phyloP scores from a whole-genome alignment of 2,113 vertebrate species.

The Proterorhinus semilunaris region DNA sequence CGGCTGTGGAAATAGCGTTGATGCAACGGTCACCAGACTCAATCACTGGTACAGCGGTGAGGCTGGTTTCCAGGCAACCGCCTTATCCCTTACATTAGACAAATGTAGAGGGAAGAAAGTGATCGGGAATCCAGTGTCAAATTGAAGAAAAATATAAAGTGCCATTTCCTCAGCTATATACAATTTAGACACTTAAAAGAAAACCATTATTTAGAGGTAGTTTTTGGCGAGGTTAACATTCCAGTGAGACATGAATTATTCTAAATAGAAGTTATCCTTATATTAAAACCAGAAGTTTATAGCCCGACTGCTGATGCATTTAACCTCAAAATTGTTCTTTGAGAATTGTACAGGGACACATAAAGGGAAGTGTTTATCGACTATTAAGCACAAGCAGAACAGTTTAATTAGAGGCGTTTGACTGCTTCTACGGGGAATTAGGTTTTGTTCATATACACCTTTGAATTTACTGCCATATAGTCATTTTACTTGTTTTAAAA shows the following conservation, averaged over 20 bases:
- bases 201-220: neutral
- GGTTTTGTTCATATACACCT: slow-evolving; percentile 5
- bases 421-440: slow-evolving; percentile 1
- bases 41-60: too few relatives aligned
- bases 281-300: neutral
- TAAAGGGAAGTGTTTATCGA: slow-evolving; percentile 9
- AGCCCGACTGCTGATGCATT: neutral
- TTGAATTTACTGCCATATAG: neutral
- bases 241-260: neutral
- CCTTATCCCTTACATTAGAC: slow-evolving; percentile 4
- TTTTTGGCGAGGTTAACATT: neutral
- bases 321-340: neutral
- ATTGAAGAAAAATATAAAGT: slow-evolving; percentile 17
- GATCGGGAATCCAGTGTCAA: neutral
- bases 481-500: neutral
- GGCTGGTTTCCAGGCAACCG: neutral
- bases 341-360: neutral
- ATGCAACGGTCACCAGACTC: too few relatives aligned
- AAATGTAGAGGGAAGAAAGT: slow-evolving; percentile 14
- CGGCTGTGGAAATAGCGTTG: too few relatives aligned
- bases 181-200: neutral
- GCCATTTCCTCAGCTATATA: slow-evolving; percentile 5
- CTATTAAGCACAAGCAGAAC: slow-evolving; percentile 3
- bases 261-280: neutral
- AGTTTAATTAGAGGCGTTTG: slow-evolving; percentile 8